A percentile compares a stretch with the other conserved stretches of the same genome.
These are phyloP conservation scores for Anoplophora glabripennis DNA, from an alignment of 1,140 invertebrate species.

Conservation along the genomic window DNA sequence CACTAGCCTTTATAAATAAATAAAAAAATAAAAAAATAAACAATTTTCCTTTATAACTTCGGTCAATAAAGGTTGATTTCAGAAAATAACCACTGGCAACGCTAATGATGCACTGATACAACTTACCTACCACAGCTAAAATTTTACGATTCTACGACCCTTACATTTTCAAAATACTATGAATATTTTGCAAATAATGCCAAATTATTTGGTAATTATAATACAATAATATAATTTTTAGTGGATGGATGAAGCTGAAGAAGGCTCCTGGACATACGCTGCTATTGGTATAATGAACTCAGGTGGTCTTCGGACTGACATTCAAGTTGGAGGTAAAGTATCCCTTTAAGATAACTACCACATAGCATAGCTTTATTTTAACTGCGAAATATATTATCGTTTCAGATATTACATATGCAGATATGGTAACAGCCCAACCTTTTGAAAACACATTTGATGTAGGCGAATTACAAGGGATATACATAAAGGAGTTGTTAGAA, in stretches of 20 bases:
- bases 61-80: too few relatives aligned
- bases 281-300: slow-evolving; percentile 67
- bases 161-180: too few relatives aligned
- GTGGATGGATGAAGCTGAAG: slow-evolving; percentile 45
- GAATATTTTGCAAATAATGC: too few relatives aligned
- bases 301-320: slow-evolving; percentile 67
- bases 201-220: too few relatives aligned
- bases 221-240: slow-evolving; percentile 23
- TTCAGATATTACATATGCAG: slow-evolving; percentile 52
- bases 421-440: slow-evolving; percentile 54
- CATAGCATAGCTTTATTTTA: too few relatives aligned
- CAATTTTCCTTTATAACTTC: too few relatives aligned
- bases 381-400: not conserved
- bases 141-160: too few relatives aligned
- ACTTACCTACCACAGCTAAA: too few relatives aligned
- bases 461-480: slow-evolving; percentile 52
- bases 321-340: slow-evolving; percentile 51
- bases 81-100: too few relatives aligned
- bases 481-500: slow-evolving; percentile 54
- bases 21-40: too few relatives aligned
- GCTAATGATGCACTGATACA: too few relatives aligned
- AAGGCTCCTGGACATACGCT: slow-evolving; percentile 62
- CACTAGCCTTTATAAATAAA: too few relatives aligned
- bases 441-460: slow-evolving; percentile 58
- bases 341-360: not conserved